Evolutionary conservation across 2,113 vertebrate genomes (phyloP).

Genomic region (Peromyscus leucopus): DNA sequence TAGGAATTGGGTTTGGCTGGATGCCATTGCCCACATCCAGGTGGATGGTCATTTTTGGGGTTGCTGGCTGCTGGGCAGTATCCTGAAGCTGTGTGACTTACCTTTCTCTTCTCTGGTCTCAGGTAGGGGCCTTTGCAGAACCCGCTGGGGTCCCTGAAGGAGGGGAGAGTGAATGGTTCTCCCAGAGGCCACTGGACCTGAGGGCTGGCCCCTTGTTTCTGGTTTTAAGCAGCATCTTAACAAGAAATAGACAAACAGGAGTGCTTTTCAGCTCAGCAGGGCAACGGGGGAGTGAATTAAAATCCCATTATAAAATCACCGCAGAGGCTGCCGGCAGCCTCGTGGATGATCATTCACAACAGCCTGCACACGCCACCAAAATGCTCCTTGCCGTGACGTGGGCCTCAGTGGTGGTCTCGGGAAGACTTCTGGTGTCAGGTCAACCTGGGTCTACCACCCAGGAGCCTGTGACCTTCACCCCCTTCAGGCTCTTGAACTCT

Average conservation of each 20-base stretch:
- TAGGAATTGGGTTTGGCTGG: background rate
- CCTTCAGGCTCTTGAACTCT: background rate
- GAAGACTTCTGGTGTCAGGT: background rate
- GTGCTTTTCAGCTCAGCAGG: constrained; percentile 56
- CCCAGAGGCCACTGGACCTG: background rate
- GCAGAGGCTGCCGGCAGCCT: constrained; percentile 5
- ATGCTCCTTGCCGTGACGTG: background rate
- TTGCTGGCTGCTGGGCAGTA: background rate
- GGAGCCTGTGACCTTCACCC: background rate
- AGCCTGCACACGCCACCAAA: accelerated
- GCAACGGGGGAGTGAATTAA: constrained; percentile 65
- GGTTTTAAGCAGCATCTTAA: constrained; percentile 37
- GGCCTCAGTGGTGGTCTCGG: background rate
- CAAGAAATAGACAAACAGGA: constrained; percentile 74
- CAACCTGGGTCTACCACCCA: accelerated
- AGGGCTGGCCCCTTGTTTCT: background rate
- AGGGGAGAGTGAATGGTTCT: background rate
- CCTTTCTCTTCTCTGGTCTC: background rate
- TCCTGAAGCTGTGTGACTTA: accelerated
- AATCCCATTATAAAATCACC: constrained; percentile 60
- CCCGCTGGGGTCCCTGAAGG: background rate
- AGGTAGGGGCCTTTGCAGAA: background rate
- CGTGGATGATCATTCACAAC: background rate
- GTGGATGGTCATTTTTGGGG: accelerated
- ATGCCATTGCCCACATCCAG: background rate